phyloP scores from a whole-genome alignment of 2,888 invertebrate genomes.

The Perizoma affinitatum region DNA sequence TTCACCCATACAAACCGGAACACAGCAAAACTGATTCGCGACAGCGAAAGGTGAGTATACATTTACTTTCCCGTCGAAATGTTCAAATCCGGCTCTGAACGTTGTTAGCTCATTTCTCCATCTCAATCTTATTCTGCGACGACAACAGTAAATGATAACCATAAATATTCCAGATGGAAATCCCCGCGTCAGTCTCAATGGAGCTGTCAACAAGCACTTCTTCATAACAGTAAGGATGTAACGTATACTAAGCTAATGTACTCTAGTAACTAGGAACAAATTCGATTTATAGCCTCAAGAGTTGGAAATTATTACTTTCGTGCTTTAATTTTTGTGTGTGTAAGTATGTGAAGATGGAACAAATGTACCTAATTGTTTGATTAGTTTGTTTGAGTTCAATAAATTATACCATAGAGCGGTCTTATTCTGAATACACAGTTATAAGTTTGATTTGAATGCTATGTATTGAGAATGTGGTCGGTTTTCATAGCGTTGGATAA shows the following conservation, averaged over 20 bases:
- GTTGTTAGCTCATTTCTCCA: no score
- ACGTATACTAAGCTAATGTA: constrained; percentile 67
- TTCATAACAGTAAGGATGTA: constrained; percentile 73
- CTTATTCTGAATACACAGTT: constrained; percentile 14
- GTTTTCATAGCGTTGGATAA: constrained; percentile 21
- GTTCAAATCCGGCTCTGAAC: no score
- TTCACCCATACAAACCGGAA: no score
- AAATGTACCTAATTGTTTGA: constrained; percentile 33
- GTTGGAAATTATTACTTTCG: constrained; percentile 71
- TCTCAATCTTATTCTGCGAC: not conserved
- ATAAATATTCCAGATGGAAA: constrained; percentile 53
- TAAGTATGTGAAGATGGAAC: constrained; percentile 43
- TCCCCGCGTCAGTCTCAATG: constrained; percentile 60
- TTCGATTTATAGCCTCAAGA: constrained; percentile 73
- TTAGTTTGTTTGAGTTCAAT: constrained; percentile 32
- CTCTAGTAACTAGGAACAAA: constrained; percentile 78
- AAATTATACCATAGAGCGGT: constrained; percentile 15
- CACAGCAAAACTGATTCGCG: no score
- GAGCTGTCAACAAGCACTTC: constrained; percentile 71
- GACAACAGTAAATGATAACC: constrained; percentile 16
- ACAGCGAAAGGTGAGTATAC: no score
- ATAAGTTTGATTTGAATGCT: constrained; percentile 13
- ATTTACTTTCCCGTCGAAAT: no score
- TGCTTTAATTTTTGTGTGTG: constrained; percentile 77
- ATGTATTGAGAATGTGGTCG: constrained; percentile 20